Evolutionary conservation across 2,888 invertebrate genomes (phyloP).

Genomic region (Xestia c-nigrum): DNA sequence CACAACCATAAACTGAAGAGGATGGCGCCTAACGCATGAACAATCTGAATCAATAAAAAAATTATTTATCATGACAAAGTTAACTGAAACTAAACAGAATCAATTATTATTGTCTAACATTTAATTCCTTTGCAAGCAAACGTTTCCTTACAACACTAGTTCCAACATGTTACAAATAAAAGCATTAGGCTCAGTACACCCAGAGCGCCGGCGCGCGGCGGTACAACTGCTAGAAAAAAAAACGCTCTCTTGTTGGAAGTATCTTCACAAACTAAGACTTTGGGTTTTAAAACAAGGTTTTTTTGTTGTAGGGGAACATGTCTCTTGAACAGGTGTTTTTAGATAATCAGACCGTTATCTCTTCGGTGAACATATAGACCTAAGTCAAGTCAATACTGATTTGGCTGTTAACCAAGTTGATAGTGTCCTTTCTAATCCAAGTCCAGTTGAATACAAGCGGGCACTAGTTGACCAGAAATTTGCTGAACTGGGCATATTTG

Average conservation of each 20-base stretch:
- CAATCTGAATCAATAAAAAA: background rate
- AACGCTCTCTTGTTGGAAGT: background rate
- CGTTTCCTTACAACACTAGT: background rate
- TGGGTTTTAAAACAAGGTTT: background rate
- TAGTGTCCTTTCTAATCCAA: background rate
- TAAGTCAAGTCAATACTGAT: background rate
- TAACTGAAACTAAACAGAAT: constrained; percentile 7
- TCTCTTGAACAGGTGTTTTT: no score
- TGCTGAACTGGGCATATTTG: no score
- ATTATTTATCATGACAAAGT: background rate
- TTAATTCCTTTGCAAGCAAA: constrained; percentile 21
- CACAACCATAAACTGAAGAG: no score
- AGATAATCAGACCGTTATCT: no score
- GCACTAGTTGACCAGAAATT: no score
- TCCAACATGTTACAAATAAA: constrained; percentile 25
- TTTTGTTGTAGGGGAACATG: no score
- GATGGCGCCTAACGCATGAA: no score
- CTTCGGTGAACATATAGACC: no score
- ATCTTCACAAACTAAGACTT: background rate
- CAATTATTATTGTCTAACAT: constrained; percentile 16
- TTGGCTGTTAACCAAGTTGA: background rate
- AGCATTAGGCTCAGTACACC: background rate
- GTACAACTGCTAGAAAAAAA: background rate
- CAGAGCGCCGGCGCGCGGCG: no score
- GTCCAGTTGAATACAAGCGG: no score